Conservation (phyloP, 2,113 vertebrate genomes). For the Brienomyrus brachyistius region DNA sequence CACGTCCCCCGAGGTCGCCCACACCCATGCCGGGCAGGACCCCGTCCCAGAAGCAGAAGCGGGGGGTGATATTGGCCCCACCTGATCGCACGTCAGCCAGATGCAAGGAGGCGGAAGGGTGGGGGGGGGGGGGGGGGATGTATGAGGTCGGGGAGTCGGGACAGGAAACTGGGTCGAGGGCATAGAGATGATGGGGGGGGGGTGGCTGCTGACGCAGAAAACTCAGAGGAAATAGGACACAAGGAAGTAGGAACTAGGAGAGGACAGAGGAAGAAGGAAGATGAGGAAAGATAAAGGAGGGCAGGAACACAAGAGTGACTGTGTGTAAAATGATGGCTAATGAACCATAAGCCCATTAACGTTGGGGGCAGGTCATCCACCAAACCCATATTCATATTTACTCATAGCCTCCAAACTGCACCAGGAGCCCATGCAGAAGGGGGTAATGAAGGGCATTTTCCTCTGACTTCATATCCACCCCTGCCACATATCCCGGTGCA, state of each 20-base stretch:
- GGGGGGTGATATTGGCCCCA: slow-evolving; percentile 47
- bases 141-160: not conserved
- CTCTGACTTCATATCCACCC: not conserved
- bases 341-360: not conserved
- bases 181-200: not conserved
- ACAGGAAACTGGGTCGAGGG: slow-evolving; percentile 11
- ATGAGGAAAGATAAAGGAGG: not conserved
- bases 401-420: not conserved
- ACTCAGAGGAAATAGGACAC: not conserved
- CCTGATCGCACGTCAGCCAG: slow-evolving; percentile 61
- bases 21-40: slow-evolving; percentile 42
- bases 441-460: not conserved
- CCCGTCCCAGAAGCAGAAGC: slow-evolving; percentile 61
- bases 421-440: not conserved
- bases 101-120: slow-evolving; percentile 14
- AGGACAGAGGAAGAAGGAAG: not conserved
- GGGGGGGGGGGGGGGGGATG: not conserved
- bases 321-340: slow-evolving; percentile 11
- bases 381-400: not conserved
- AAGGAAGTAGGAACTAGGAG: not conserved
- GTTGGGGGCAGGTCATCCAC: not conserved
- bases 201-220: not conserved
- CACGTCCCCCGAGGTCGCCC: slow-evolving; percentile 38
- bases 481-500: not conserved
- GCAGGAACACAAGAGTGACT: not conserved